These are phyloP conservation scores for Ephialtes manifestator DNA, from an alignment of 2,888 invertebrate genomes.

Conservation along the genomic window DNA sequence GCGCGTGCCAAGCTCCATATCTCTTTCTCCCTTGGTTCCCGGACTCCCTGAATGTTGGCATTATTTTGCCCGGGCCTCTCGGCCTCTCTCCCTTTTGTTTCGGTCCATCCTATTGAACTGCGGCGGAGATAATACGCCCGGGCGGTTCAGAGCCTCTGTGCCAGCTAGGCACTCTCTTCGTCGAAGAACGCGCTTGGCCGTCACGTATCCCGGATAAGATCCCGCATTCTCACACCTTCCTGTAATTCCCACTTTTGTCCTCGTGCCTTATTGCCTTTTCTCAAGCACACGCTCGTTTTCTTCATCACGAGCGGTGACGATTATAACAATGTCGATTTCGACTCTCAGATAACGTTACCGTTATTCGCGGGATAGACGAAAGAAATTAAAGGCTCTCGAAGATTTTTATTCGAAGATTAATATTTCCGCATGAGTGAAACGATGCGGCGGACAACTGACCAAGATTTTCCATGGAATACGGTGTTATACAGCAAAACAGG, in stretches of 20 bases:
- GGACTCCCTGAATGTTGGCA: conserved; percentile 80
- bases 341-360: conserved; percentile 1
- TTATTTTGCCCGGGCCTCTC: conserved; percentile 80
- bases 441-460: background rate
- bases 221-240: conserved; percentile 67
- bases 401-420: conserved; percentile 10
- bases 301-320: background rate
- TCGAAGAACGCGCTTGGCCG: conserved; percentile 42
- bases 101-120: conserved; percentile 83
- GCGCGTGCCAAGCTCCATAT: conserved; percentile 73
- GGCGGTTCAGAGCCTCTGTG: conserved; percentile 51
- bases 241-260: conserved; percentile 70
- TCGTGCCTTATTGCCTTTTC: conserved; percentile 66
- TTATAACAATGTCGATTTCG: conserved; percentile 4
- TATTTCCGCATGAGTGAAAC: conserved; percentile 26
- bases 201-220: conserved; percentile 70
- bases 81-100: conserved; percentile 80
- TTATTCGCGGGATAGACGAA: background rate
- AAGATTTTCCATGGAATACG: too few relatives aligned
- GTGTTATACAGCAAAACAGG: too few relatives aligned
- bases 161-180: background rate
- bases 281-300: conserved; percentile 43
- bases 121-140: conserved; percentile 82
- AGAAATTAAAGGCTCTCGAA: conserved; percentile 1
- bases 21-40: conserved; percentile 81